Percentiles rank a stretch among this genome's conserved stretches.
Conservation (phyloP, 1,140 invertebrate species). For the Drosophila eugracilis region DNA sequence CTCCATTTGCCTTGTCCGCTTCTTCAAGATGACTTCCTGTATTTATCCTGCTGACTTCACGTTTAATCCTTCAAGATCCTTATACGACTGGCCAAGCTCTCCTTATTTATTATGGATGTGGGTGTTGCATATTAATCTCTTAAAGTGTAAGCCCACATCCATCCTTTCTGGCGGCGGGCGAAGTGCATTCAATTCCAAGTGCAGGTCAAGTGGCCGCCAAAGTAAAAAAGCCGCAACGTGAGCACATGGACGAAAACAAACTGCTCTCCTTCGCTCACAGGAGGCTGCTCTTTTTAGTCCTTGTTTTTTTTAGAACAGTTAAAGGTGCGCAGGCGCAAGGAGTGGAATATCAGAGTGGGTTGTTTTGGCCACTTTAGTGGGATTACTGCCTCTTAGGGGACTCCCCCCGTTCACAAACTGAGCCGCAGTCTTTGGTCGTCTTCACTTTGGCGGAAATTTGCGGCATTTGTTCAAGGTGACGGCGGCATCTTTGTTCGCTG, state of each 20-base stretch:
- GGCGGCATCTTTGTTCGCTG: slow-evolving; percentile 21
- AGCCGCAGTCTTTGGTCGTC: slow-evolving; percentile 3
- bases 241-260: slow-evolving; percentile 58
- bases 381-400: slow-evolving; percentile 20
- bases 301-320: slow-evolving; percentile 53
- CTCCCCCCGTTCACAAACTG: neutral
- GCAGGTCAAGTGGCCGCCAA: slow-evolving; percentile 70
- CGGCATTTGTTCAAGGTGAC: slow-evolving; percentile 45
- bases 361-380: neutral
- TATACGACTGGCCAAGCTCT: neutral
- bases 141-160: slow-evolving; percentile 3
- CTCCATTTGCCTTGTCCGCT: neutral
- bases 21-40: neutral
- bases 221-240: slow-evolving; percentile 34
- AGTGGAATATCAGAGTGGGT: slow-evolving; percentile 7
- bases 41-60: neutral
- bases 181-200: slow-evolving; percentile 63
- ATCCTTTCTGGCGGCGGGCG: slow-evolving; percentile 35
- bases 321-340: slow-evolving; percentile 51
- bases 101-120: neutral
- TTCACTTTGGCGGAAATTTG: slow-evolving; percentile 45
- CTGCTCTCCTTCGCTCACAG: neutral
- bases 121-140: slow-evolving; percentile 13
- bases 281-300: slow-evolving; percentile 49
- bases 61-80: neutral